Evolutionary conservation across 2,888 invertebrate species (phyloP), one percentile per base, ranked within the genome.

Genomic region (Drosophila austrosaltans): DNA sequence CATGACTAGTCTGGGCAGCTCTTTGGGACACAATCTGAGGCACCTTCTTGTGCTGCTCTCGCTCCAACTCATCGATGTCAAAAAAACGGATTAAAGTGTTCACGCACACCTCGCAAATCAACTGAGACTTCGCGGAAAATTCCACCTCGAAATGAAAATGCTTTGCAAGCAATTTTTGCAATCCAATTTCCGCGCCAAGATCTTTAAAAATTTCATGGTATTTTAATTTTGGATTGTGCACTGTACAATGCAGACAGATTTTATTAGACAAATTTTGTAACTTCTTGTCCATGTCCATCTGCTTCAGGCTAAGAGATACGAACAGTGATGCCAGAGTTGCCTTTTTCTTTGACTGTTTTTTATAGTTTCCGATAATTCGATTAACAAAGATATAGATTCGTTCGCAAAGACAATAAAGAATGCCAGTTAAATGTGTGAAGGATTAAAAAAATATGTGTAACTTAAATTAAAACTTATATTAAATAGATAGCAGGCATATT

Each of bases 131-230:
- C 3, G 57, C 53, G 0, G 60, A 5, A 16, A 36, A 8, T 36
- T 86, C 64, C 2, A 90, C 72, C 36, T 68, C 65, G 5, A 91
- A 54, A 8, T 83, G 54, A 63, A 90, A 92, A 73, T 84, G 85
- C 30, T 83, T 80, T 3, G 71, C 70, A 1, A 92, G 64, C 16
- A 92, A 69, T 32, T 76, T 69, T 8, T 87, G 75, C 40, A 92
- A 70, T 5, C 87, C 89, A 8, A 92, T 69, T 58, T 92, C 91
- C 2, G 81, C 48, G 3, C 92, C 92, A n/a, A 89, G 82, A 65
- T 91, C 90, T 79, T 91, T 90, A 36, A 89, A 92, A 44, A 92
- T 84, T 53, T 90, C 82, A 25, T 90, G 90, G 73, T 80, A 92
- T 30, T 82, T 72, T 2, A 60, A 71, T 30, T 82, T 86, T 57